Conservation (phyloP, 2,113 vertebrate genomes). For the Ammospiza caudacuta region DNA sequence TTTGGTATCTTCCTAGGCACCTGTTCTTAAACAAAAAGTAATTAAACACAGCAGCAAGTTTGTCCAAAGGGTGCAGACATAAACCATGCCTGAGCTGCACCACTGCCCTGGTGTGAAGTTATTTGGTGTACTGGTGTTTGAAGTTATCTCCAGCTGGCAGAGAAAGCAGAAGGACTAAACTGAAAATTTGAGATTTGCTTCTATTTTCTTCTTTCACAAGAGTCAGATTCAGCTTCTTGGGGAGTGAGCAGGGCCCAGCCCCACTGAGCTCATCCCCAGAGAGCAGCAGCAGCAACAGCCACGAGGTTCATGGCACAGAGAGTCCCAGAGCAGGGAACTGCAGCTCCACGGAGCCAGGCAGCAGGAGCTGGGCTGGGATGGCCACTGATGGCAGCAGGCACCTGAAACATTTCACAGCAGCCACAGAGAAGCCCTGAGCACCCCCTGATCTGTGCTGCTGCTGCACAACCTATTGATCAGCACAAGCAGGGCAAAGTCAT, state of each 20-base stretch:
- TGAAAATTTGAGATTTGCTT: not conserved
- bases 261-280: rapidly evolving
- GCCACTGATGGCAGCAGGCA: too few relatives aligned
- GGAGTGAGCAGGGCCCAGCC: not conserved
- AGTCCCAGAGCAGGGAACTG: not conserved
- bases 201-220: not conserved
- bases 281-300: not conserved
- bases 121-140: not conserved
- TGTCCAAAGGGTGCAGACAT: not conserved
- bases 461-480: not conserved
- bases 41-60: not conserved
- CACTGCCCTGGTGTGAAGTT: not conserved
- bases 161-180: not conserved
- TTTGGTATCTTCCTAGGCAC: not conserved
- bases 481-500: not conserved
- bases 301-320: rapidly evolving
- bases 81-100: not conserved
- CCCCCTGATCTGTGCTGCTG: not conserved
- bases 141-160: not conserved
- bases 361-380: not conserved
- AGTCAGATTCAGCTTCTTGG: not conserved
- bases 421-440: not conserved
- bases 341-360: rapidly evolving
- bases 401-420: rapidly evolving
- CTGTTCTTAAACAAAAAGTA: not conserved